phyloP scores from a whole-genome alignment of 2,888 invertebrate genomes.

The Beris morrisii region DNA sequence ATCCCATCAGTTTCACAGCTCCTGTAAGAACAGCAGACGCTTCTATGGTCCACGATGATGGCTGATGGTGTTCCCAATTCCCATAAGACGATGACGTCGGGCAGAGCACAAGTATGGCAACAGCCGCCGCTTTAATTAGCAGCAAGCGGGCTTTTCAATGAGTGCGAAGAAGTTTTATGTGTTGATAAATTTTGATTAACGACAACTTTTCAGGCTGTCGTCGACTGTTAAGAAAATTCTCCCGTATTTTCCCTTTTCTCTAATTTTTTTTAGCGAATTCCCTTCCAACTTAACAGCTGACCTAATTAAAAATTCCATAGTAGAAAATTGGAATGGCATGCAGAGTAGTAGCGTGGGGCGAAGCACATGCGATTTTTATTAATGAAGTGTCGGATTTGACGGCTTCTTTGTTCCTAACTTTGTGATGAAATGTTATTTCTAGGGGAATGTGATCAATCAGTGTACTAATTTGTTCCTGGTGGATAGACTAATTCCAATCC shows the following conservation, averaged over 20 bases:
- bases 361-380: constrained; percentile 26
- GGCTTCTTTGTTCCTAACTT: constrained; percentile 5
- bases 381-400: constrained; percentile 17
- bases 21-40: constrained; percentile 19
- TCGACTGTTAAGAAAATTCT: constrained; percentile 35
- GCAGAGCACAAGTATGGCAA: constrained; percentile 3
- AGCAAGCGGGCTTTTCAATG: constrained; percentile 17
- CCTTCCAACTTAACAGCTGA: constrained; percentile 4
- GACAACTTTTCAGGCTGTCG: constrained; percentile 40
- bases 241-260: constrained; percentile 25
- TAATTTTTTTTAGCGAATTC: not conserved
- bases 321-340: constrained; percentile 3
- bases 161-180: constrained; percentile 40
- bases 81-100: constrained; percentile 9
- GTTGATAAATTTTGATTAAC: constrained; percentile 41
- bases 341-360: not conserved
- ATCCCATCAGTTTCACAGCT: not conserved
- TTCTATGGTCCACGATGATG: constrained; percentile 12
- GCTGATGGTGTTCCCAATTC: constrained; percentile 2
- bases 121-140: constrained; percentile 9
- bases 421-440: constrained; percentile 6
- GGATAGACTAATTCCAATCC: not conserved
- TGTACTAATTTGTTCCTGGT: not conserved
- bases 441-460: constrained; percentile 15
- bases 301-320: constrained; percentile 30